Base-by-base conservation (phyloP, 2,888 invertebrate genomes). In the Brenthis daphne region DNA sequence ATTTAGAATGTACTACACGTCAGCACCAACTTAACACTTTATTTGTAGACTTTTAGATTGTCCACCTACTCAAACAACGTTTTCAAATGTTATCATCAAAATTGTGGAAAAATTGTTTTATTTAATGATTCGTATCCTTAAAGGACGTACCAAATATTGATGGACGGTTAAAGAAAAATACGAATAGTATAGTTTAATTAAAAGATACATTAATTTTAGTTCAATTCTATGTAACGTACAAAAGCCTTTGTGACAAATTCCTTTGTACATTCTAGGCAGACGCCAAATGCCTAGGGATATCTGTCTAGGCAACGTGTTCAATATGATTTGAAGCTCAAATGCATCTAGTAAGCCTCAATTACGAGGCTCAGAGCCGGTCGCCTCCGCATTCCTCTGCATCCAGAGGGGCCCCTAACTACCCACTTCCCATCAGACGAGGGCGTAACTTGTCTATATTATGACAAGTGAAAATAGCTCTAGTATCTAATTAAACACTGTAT, bases 331-430 rank as follows among this genome's bases (percentile, higher is more conserved):
- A 57, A 63, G 51, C 37, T 50, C 20, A 24, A 63, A 24, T 67
- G 63, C 67, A 67, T 67, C 67, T 56, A 57, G 60, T 63, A 24
- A 63, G 50, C 63, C 51, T 63, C 67, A 67, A 67, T 67, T 67
- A 67, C 63, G 50, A 51, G 63, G 77, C 76, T 77, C 76, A 73
- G 73, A 64, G 73, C 76, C 81, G 82, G 83, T 82, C 82, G 83
- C 79, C 85, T 83, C 81, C 85, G 85, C 87, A 87, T 87, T 85
- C 87, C 86, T 76, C 68, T 76, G 75, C 79, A 76, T 79, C 82
- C 81, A 64, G 57, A 54, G 68, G 68, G 68, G 68, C 66, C 77
- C 69, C 75, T 84, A 87, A 87, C 68, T 64, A 58, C 64, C 57
- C 57, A 68, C 84, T 82, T 69, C 69, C 67, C 69, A 73, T 73